Conservation (phyloP, 2,113 vertebrate genomes). For the Rhynchopsitta pachyrhyncha region DNA sequence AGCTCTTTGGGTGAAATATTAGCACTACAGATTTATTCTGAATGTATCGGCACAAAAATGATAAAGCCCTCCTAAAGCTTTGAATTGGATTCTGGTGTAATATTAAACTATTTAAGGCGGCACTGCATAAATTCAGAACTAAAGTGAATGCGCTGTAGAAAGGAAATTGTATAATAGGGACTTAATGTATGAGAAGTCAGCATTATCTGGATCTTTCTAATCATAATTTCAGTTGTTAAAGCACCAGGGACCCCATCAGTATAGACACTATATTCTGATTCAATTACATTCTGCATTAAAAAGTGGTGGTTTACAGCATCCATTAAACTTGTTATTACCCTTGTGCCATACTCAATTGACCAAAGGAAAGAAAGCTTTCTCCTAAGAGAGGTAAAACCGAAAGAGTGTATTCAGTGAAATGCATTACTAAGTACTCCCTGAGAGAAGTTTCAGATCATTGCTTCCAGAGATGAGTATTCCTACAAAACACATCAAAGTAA, state of each 20-base stretch:
- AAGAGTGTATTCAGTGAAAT: constrained; percentile 46
- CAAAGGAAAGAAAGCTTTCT: constrained; percentile 31
- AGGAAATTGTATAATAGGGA: constrained; percentile 51
- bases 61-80: constrained; percentile 15
- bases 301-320: constrained; percentile 60
- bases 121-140: constrained; percentile 66
- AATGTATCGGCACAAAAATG: constrained; percentile 11
- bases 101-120: constrained; percentile 57
- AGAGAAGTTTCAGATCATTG: constrained; percentile 66
- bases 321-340: constrained; percentile 68
- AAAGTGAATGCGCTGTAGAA: constrained; percentile 28
- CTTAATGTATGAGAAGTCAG: constrained; percentile 67
- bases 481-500: constrained; percentile 51
- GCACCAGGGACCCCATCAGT: constrained; percentile 63
- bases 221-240: constrained; percentile 68
- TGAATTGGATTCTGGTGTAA: constrained; percentile 45
- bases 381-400: neutral
- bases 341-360: constrained; percentile 64
- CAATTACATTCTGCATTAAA: constrained; percentile 69
- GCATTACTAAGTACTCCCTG: constrained; percentile 9
- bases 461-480: constrained; percentile 47
- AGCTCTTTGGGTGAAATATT: neutral
- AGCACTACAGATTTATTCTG: constrained; percentile 8
- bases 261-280: constrained; percentile 63
- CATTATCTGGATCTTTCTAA: constrained; percentile 62